Base-by-base conservation (phyloP, 2,888 invertebrate genomes). In the Thera britannica region DNA sequence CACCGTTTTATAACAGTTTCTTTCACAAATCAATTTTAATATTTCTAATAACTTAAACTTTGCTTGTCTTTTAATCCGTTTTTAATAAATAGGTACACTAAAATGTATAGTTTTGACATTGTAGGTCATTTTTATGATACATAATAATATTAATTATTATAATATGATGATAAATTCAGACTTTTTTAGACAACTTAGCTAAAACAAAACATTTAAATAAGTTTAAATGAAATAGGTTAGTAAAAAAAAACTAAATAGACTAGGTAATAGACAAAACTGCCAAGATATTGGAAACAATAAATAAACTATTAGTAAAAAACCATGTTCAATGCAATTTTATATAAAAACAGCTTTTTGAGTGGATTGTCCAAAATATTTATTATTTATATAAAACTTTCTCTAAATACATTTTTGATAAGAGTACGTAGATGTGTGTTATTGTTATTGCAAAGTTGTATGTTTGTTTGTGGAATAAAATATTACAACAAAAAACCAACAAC, bases 381-480 rank as follows among this genome's bases (percentile, higher is more conserved):
- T 4, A 41, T 48, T 58, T 58, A 36, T 23, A 7, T 51, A 44
- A 5, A 49, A n/a, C 2, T 48, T 23, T 58, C 35, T 34, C 9
- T 48, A 7, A 2, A 58, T 55, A 58, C 12, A 60, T 23, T 41
- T 51, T 11, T 36, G 46, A 46, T 46, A 54, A 55, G n/a, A 23
- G 38, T 34, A 44, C 7, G 5, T 52, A 64, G 41, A 58, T 44
- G 41, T 58, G 58, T 64, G 64, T 46, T 9, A 58, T 46, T 23
- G 41, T 54, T 64, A 11, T 48, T 49, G 62, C 46, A 54, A 64
- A 52, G 2, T n/a, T 64, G 54, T 58, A 49, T 56, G 52, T 64
- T 64, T 64, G 58, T 64, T 54, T 36, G 58, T 58, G 52, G 44
- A 64, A 58, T 64, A 58, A 64, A 58, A 58, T 55, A 56, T 11